phyloP scores from a whole-genome alignment of 2,113 vertebrate species.

The Sitta europaea region DNA sequence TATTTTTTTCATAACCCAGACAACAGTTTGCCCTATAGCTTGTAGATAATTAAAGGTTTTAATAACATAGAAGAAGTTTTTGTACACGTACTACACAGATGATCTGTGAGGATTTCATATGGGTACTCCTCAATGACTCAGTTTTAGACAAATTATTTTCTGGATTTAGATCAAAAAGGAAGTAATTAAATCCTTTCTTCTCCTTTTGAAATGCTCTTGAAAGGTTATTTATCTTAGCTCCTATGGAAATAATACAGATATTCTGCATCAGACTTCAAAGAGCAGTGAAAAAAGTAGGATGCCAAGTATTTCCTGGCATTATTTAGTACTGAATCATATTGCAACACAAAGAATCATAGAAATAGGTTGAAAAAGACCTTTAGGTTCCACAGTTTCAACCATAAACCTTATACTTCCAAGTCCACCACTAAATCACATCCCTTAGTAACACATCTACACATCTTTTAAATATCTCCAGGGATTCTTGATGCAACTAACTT shows the following conservation, averaged over 20 bases:
- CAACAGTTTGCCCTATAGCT: neutral
- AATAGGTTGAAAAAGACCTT: neutral
- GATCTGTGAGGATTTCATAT: neutral
- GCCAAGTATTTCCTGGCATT: constrained; percentile 27
- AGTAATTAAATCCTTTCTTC: neutral
- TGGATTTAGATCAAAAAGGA: constrained; percentile 3
- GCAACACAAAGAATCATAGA: neutral
- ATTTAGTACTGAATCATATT: neutral
- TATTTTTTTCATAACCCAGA: neutral
- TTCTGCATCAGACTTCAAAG: constrained; percentile 33
- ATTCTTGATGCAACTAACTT: neutral
- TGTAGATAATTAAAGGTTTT: neutral
- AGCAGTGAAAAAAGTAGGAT: neutral
- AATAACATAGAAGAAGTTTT: neutral
- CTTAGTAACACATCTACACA: neutral
- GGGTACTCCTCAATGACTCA: neutral
- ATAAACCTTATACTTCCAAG: neutral
- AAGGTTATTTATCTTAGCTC: constrained; percentile 35
- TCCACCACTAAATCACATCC: neutral
- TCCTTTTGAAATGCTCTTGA: constrained; percentile 3
- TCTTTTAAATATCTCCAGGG: neutral
- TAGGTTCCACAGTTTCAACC: neutral
- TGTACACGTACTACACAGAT: neutral
- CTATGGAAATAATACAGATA: constrained; percentile 26
- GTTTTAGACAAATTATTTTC: constrained; percentile 3